phyloP scores from a whole-genome alignment of 1,140 invertebrate genomes.

The Aphaenogaster ashmeadi region DNA sequence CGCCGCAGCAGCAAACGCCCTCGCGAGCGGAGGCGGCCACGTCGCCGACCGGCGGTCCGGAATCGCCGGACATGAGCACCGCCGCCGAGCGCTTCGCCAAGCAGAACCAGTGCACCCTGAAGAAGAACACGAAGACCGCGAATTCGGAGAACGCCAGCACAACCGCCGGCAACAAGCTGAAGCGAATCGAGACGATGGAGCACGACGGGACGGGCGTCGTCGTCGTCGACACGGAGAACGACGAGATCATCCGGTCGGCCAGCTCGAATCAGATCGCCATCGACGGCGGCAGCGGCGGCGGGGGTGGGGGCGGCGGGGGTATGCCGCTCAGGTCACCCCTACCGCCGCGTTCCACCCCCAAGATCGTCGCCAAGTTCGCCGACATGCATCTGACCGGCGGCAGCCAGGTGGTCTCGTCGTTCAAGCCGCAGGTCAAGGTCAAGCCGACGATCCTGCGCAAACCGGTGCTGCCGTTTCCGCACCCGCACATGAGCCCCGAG shows the following conservation, averaged over 20 bases:
- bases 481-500: slow-evolving; percentile 85
- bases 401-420: slow-evolving; percentile 86
- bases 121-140: slow-evolving; percentile 90
- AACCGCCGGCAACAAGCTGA: slow-evolving; percentile 67
- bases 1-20: slow-evolving; percentile 18
- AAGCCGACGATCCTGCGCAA: slow-evolving; percentile 92
- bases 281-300: background rate
- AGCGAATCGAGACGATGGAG: slow-evolving; percentile 73
- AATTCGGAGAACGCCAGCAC: slow-evolving; percentile 53
- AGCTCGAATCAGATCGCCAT: slow-evolving; percentile 83
- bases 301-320: background rate
- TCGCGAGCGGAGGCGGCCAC: slow-evolving; percentile 75
- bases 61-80: slow-evolving; percentile 91
- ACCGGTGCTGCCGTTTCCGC: slow-evolving; percentile 88
- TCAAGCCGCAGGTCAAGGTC: slow-evolving; percentile 91
- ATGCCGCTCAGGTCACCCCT: slow-evolving; percentile 85
- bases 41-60: slow-evolving; percentile 86
- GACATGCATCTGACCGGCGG: slow-evolving; percentile 88
- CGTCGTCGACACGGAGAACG: slow-evolving; percentile 50
- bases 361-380: slow-evolving; percentile 88
- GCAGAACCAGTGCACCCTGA: slow-evolving; percentile 94
- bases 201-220: slow-evolving; percentile 73
- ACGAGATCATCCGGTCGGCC: slow-evolving; percentile 82
- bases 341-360: slow-evolving; percentile 88
- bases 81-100: slow-evolving; percentile 92